A percentile compares a stretch with the other conserved stretches of the same genome.
Evolutionary conservation across 1,140 invertebrate genomes (phyloP).

Genomic region (Drosophila setifemur): DNA sequence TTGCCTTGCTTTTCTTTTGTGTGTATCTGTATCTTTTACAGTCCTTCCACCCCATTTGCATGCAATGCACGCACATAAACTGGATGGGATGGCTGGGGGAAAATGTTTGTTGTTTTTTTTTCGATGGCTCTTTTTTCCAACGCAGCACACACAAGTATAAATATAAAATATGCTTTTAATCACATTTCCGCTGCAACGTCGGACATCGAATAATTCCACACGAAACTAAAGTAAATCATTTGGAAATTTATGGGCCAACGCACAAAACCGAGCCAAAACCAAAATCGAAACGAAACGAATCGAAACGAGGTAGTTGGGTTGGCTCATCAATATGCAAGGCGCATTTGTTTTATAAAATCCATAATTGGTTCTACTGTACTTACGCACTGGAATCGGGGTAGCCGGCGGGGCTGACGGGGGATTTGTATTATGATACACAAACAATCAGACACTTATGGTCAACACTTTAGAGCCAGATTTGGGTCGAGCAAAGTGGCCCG

Average conservation of each 20-base stretch:
- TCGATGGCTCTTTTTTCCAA: slow-evolving; percentile 35
- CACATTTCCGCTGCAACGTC: slow-evolving; percentile 66
- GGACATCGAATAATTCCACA: slow-evolving; percentile 78
- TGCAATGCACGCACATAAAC: slow-evolving; percentile 32
- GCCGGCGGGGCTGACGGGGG: slow-evolving; percentile 8
- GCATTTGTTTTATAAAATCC: slow-evolving; percentile 82
- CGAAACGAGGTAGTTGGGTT: slow-evolving; percentile 3
- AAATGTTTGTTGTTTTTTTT: too few relatives aligned
- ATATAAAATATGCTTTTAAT: slow-evolving; percentile 80
- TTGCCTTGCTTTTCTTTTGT: slow-evolving; percentile 35
- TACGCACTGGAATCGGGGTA: slow-evolving; percentile 63
- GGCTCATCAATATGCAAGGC: slow-evolving; percentile 72
- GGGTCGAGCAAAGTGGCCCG: slow-evolving; percentile 57
- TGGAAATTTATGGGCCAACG: slow-evolving; percentile 78
- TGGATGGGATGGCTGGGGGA: background rate
- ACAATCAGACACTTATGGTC: slow-evolving; percentile 80
- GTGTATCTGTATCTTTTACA: background rate
- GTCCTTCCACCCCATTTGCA: slow-evolving; percentile 30
- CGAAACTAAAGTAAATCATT: slow-evolving; percentile 82
- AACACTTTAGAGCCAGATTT: slow-evolving; percentile 82
- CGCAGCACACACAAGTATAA: slow-evolving; percentile 54
- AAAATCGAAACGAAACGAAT: slow-evolving; percentile 7
- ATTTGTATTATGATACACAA: slow-evolving; percentile 78
- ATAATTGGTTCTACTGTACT: slow-evolving; percentile 82
- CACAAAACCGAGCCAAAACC: slow-evolving; percentile 28